A percentile compares a stretch with the other conserved stretches of the same genome.
These are phyloP conservation scores for Bombus haemorrhoidalis DNA, from an alignment of 1,140 invertebrate genomes.

Conservation along the genomic window DNA sequence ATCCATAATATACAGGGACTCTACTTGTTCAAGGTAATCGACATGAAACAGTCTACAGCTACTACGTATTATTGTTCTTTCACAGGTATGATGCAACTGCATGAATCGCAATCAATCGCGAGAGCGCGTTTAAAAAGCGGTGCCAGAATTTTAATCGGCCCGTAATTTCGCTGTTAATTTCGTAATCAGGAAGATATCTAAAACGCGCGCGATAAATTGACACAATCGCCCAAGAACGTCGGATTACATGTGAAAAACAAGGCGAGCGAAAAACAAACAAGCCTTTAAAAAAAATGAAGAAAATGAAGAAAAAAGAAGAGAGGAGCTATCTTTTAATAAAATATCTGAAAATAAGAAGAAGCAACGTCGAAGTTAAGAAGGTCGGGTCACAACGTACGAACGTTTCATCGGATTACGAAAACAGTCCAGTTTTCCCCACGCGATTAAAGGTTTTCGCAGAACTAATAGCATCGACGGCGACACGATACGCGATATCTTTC, in stretches of 20 bases:
- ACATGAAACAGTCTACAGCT: not conserved
- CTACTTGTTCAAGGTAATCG: slow-evolving; percentile 30
- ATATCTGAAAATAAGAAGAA: not conserved
- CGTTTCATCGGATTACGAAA: not conserved
- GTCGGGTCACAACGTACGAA: not conserved
- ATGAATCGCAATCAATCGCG: slow-evolving; percentile 29
- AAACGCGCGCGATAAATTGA: not conserved
- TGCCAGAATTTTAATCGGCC: not conserved
- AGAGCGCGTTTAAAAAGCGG: not conserved
- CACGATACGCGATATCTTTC: not conserved
- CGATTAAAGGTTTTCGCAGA: slow-evolving; percentile 1
- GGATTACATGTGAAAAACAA: not conserved
- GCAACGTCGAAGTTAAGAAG: not conserved
- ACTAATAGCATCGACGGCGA: not conserved
- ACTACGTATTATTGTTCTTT: slow-evolving; percentile 24
- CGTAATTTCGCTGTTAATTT: too few relatives aligned
- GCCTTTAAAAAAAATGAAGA: not conserved
- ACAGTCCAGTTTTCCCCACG: not conserved
- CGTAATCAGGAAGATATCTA: not conserved
- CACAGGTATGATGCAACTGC: slow-evolving; percentile 27
- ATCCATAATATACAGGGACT: not conserved
- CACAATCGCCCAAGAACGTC: not conserved
- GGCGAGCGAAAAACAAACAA: not conserved
- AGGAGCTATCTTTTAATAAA: not conserved
- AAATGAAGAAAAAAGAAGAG: not conserved